phyloP scores from a whole-genome alignment of 2,888 invertebrate species.

The Agriotes lineatus region DNA sequence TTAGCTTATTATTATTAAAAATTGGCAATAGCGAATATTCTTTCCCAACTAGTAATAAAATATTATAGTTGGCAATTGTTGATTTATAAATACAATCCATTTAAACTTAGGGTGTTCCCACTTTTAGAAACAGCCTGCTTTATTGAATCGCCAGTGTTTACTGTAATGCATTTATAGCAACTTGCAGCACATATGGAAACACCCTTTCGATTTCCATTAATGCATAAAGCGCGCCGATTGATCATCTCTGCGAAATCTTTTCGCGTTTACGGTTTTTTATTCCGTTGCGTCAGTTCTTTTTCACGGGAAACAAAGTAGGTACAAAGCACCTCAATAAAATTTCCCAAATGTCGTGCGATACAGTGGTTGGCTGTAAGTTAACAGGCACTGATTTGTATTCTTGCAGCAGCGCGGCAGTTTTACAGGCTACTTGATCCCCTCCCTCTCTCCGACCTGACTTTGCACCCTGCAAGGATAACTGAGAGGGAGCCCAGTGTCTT shows the following conservation, averaged over 20 bases:
- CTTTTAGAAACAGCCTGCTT: no score
- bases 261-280: slow-evolving; percentile 25
- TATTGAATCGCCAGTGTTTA: no score
- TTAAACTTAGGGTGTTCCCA: no score
- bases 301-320: slow-evolving; percentile 58
- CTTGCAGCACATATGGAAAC: no score
- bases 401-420: slow-evolving; percentile 57
- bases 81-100: no score
- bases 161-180: no score
- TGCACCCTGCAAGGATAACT: slow-evolving; percentile 43
- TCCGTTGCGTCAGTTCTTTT: slow-evolving; percentile 44
- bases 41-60: no score
- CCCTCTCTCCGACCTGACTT: slow-evolving; percentile 43
- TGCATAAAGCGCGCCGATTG: slow-evolving; percentile 28
- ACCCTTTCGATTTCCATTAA: not conserved
- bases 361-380: slow-evolving; percentile 55
- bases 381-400: slow-evolving; percentile 61
- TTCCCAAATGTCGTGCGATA: slow-evolving; percentile 57
- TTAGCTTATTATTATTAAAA: no score
- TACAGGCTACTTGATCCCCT: slow-evolving; percentile 60
- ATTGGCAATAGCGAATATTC: no score
- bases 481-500: slow-evolving; percentile 32
- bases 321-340: slow-evolving; percentile 59
- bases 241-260: slow-evolving; percentile 14
- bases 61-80: no score